Percentiles rank a stretch among this genome's conserved stretches.
phyloP scores from a whole-genome alignment of 1,140 invertebrate genomes.

The Stenopsyche tienmushanensis region DNA sequence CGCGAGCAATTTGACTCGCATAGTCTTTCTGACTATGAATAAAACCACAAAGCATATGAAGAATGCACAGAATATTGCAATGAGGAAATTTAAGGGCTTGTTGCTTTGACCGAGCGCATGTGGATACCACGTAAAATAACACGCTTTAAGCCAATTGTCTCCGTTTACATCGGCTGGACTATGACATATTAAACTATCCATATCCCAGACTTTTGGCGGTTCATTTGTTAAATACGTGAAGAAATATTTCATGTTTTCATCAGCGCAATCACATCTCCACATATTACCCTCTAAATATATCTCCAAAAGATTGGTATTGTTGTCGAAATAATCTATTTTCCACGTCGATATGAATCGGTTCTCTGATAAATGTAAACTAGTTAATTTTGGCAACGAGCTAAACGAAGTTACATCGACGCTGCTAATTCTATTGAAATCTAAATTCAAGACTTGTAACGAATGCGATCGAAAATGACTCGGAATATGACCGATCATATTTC shows the following conservation, averaged over 20 bases:
- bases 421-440: conserved; percentile 59
- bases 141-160: conserved; percentile 66
- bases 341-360: conserved; percentile 66
- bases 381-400: conserved; percentile 56
- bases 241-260: conserved; percentile 57
- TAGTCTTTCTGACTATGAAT: conserved; percentile 56
- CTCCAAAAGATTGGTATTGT: conserved; percentile 59
- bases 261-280: conserved; percentile 69
- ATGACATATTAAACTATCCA: conserved; percentile 56
- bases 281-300: conserved; percentile 67
- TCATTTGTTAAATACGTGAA: conserved; percentile 61
- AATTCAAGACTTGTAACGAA: conserved; percentile 57
- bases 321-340: conserved; percentile 58
- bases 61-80: conserved; percentile 57
- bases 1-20: conserved; percentile 57
- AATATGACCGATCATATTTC: conserved; percentile 58
- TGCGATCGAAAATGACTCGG: conserved; percentile 60
- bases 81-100: conserved; percentile 62
- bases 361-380: conserved; percentile 61
- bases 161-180: conserved; percentile 62
- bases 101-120: conserved; percentile 49
- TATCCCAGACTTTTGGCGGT: conserved; percentile 59
- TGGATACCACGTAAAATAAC: conserved; percentile 61
- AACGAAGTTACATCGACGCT: conserved; percentile 58
- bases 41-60: conserved; percentile 53